Evolutionary conservation across 2,888 invertebrate genomes (phyloP).

Genomic region (Bimastos eiseni): DNA sequence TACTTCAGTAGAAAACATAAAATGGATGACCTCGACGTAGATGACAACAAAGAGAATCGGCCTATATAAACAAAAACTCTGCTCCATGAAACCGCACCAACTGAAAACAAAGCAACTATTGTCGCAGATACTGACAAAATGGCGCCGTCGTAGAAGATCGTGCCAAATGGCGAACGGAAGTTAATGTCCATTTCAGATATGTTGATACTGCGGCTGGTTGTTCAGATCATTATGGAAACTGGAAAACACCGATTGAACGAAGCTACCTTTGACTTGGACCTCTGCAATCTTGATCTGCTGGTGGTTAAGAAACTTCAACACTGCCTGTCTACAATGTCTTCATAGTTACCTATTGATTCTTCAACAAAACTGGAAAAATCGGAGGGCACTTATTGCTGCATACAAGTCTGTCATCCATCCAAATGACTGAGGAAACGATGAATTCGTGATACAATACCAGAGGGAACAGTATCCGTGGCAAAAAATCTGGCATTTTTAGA

Average conservation of each 20-base stretch:
- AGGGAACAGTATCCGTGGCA: no score
- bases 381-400: no score
- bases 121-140: background rate
- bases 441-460: no score
- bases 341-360: background rate
- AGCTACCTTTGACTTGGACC: constrained; percentile 88
- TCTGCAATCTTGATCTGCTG: constrained; percentile 77
- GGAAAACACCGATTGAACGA: constrained; percentile 82
- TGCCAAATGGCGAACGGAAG: constrained; percentile 71
- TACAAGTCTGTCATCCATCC: no score
- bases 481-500: no score
- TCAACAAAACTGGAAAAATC: background rate
- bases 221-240: constrained; percentile 84
- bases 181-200: constrained; percentile 87
- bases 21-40: background rate
- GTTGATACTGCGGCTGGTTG: constrained; percentile 76
- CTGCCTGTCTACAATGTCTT: constrained; percentile 28
- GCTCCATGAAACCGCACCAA: background rate
- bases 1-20: background rate
- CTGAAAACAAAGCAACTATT: background rate
- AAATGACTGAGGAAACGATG: no score
- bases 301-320: constrained; percentile 32
- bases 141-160: background rate
- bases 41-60: constrained; percentile 10
- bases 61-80: background rate